A percentile compares a stretch with the other conserved stretches of the same genome.
These are phyloP conservation scores for Craseonycteris thonglongyai DNA, from an alignment of 2,113 vertebrate genomes.

Conservation along the genomic window DNA sequence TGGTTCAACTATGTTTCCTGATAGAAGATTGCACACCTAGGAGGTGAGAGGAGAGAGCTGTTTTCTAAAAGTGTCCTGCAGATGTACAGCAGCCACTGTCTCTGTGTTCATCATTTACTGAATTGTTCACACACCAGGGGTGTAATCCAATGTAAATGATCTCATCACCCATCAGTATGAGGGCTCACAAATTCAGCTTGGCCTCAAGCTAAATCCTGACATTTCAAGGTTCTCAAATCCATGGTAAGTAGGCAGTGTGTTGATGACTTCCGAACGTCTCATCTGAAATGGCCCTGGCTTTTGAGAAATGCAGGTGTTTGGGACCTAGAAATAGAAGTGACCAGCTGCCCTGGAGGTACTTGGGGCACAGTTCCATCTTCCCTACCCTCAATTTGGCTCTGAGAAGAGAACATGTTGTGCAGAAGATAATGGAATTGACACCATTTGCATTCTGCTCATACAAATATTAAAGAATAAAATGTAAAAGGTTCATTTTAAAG, in stretches of 20 bases:
- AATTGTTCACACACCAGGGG: slow-evolving; percentile 42
- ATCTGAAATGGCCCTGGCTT: slow-evolving; percentile 33
- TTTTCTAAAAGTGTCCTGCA: slow-evolving; percentile 52
- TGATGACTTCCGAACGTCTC: slow-evolving; percentile 63
- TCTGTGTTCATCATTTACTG: slow-evolving; percentile 40
- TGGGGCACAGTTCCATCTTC: slow-evolving; percentile 58
- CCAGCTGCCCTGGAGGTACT: slow-evolving; percentile 52
- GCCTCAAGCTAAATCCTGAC: slow-evolving; percentile 70
- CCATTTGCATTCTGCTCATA: slow-evolving; percentile 63
- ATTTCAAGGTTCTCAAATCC: slow-evolving; percentile 68
- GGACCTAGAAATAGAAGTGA: slow-evolving; percentile 52
- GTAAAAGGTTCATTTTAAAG: slow-evolving; percentile 42
- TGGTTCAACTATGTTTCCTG: slow-evolving; percentile 61
- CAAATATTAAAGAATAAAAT: slow-evolving; percentile 41
- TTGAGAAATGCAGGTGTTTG: slow-evolving; percentile 69
- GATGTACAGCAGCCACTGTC: slow-evolving; percentile 46
- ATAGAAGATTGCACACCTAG: slow-evolving; percentile 66
- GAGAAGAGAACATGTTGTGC: slow-evolving; percentile 55
- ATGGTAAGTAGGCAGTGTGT: slow-evolving; percentile 54
- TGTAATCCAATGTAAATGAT: slow-evolving; percentile 63
- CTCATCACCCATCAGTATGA: slow-evolving; percentile 51
- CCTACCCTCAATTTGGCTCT: slow-evolving; percentile 50
- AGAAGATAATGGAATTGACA: slow-evolving; percentile 60
- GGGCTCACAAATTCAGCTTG: slow-evolving; percentile 63
- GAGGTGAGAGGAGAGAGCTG: slow-evolving; percentile 52